These are phyloP conservation scores for Coptodon bakossiorum DNA, from an alignment of 2,113 vertebrate species.

Conservation along the genomic window DNA sequence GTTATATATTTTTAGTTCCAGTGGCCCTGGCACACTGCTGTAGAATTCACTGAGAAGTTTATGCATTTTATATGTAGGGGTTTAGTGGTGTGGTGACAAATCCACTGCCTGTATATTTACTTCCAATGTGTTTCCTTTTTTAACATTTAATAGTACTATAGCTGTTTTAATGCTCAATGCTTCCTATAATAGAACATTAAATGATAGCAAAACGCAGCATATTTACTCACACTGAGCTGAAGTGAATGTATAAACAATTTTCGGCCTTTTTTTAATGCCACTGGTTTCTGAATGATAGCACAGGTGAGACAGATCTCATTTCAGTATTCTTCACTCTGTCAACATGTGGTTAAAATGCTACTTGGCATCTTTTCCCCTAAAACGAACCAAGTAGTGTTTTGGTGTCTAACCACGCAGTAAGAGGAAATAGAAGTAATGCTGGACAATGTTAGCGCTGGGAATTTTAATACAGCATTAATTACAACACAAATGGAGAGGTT, in stretches of 20 bases:
- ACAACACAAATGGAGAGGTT: not conserved
- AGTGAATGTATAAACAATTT: rapidly evolving
- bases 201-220: rapidly evolving
- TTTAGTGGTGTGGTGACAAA: not conserved
- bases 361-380: not conserved
- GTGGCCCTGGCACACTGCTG: not conserved
- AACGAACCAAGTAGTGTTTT: not conserved
- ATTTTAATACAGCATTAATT: not conserved
- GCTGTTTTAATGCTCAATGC: not conserved
- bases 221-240: not conserved
- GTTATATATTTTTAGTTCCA: not conserved
- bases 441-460: not conserved
- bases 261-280: not conserved
- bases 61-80: not conserved
- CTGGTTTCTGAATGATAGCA: not conserved
- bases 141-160: not conserved
- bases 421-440: not conserved
- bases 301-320: rapidly evolving
- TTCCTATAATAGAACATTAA: not conserved
- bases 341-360: not conserved
- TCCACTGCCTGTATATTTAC: not conserved
- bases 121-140: not conserved
- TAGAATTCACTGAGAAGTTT: not conserved
- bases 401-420: not conserved
- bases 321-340: not conserved